These are phyloP conservation scores for Larimichthys polyactis DNA, from an alignment of 2,113 vertebrate genomes.

Conservation along the genomic window DNA sequence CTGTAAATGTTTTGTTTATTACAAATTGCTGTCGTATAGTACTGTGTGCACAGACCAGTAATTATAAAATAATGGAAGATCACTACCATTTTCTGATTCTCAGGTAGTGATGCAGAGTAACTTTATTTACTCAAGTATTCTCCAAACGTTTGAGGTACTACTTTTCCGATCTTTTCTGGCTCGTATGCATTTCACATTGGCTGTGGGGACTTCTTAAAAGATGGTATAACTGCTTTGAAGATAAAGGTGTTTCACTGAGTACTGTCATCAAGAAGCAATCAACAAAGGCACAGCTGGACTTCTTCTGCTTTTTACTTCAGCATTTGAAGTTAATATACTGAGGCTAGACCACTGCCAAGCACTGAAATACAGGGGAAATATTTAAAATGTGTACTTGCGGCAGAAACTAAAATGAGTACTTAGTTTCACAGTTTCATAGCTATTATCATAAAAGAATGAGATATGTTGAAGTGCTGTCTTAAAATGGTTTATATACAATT, in stretches of 20 bases:
- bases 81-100: not conserved
- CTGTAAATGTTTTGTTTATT: slow-evolving; percentile 9
- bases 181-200: slow-evolving; percentile 1
- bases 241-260: slow-evolving; percentile 54
- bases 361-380: slow-evolving; percentile 6
- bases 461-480: not conserved
- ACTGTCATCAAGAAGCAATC: slow-evolving; percentile 68
- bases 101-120: not conserved
- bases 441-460: not conserved
- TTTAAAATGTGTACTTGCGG: slow-evolving; percentile 8
- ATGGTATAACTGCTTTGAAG: slow-evolving; percentile 62
- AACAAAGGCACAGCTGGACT: slow-evolving; percentile 72
- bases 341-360: slow-evolving; percentile 5
- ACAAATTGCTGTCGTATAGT: not conserved
- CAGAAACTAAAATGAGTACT: slow-evolving; percentile 11
- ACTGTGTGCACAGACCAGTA: not conserved
- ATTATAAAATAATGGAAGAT: not conserved
- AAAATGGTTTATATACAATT: not conserved
- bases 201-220: slow-evolving; percentile 37
- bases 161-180: not conserved
- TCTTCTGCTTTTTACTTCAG: slow-evolving; percentile 54
- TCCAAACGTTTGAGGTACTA: not conserved
- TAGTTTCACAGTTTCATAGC: not conserved
- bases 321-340: slow-evolving; percentile 61
- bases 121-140: too few relatives aligned